These are phyloP conservation scores for Agrilus cyanescens DNA, from an alignment of 2,888 invertebrate species.

Conservation along the genomic window DNA sequence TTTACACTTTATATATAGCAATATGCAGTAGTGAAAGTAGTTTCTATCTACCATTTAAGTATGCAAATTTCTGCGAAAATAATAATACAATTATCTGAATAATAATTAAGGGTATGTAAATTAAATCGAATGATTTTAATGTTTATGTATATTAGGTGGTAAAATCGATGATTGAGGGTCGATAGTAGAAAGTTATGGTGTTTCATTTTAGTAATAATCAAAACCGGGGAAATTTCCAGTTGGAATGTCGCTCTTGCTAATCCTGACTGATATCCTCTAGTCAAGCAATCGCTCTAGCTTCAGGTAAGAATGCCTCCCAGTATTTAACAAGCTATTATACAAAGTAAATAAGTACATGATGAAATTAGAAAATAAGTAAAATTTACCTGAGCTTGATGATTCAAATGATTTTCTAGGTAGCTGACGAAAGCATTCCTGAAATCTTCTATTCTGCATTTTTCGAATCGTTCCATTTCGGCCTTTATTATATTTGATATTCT, in stretches of 20 bases:
- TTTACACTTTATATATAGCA: too few relatives aligned
- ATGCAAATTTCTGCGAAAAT: too few relatives aligned
- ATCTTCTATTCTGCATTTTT: constrained; percentile 75
- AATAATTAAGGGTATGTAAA: too few relatives aligned
- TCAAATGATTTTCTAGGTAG: constrained; percentile 88
- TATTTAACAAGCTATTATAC: constrained; percentile 68
- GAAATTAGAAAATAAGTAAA: background rate
- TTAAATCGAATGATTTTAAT: too few relatives aligned
- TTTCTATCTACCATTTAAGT: too few relatives aligned
- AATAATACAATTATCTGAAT: too few relatives aligned
- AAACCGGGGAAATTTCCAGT: constrained; percentile 28
- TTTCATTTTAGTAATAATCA: background rate
- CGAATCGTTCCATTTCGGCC: constrained; percentile 87
- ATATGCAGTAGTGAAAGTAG: too few relatives aligned
- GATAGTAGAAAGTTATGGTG: too few relatives aligned
- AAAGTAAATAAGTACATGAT: constrained; percentile 6
- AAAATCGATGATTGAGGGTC: too few relatives aligned
- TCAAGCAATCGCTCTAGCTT: constrained; percentile 87
- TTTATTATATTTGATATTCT: constrained; percentile 89
- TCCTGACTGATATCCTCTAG: constrained; percentile 32
- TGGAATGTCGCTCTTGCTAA: constrained; percentile 35
- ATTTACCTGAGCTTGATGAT: constrained; percentile 83
- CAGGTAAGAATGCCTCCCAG: constrained; percentile 94
- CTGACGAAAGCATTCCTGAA: constrained; percentile 81
- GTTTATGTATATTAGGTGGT: too few relatives aligned